phyloP scores from a whole-genome alignment of 2,797 vertebrate species.

The Mus spretus region DNA sequence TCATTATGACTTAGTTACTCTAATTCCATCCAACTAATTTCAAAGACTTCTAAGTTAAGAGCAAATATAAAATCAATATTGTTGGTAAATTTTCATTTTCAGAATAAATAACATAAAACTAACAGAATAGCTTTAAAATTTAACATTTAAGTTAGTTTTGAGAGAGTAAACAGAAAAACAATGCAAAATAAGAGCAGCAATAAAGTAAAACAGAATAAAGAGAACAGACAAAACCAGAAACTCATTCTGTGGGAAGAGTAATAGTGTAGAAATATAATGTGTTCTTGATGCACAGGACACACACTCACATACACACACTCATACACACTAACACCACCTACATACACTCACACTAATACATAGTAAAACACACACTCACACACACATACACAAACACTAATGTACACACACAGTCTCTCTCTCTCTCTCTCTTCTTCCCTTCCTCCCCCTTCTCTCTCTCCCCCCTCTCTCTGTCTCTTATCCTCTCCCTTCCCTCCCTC shows the following conservation, averaged over 20 bases:
- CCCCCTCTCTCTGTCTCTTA: too few relatives aligned
- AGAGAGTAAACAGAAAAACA: not conserved
- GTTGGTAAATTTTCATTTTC: conserved; percentile 42
- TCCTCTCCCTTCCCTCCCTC: too few relatives aligned
- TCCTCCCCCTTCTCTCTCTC: too few relatives aligned
- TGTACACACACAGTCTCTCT: too few relatives aligned
- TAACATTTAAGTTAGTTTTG: not conserved
- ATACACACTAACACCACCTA: too few relatives aligned
- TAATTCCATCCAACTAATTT: not conserved
- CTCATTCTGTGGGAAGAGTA: conserved; percentile 8
- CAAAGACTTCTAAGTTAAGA: conserved; percentile 43
- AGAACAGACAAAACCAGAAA: not conserved
- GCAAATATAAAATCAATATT: not conserved
- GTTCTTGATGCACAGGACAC: not conserved
- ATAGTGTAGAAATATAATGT: not conserved
- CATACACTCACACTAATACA: too few relatives aligned
- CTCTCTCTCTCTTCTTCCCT: too few relatives aligned
- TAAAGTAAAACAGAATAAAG: not conserved
- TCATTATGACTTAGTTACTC: not conserved
- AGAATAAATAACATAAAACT: not conserved
- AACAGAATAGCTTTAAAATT: conserved; percentile 4
- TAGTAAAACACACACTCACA: too few relatives aligned
- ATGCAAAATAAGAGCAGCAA: not conserved
- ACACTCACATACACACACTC: not conserved
- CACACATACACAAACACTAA: not conserved